Evolutionary conservation across 2,113 vertebrate species (phyloP).

Genomic region (Brienomyrus longianalis): DNA sequence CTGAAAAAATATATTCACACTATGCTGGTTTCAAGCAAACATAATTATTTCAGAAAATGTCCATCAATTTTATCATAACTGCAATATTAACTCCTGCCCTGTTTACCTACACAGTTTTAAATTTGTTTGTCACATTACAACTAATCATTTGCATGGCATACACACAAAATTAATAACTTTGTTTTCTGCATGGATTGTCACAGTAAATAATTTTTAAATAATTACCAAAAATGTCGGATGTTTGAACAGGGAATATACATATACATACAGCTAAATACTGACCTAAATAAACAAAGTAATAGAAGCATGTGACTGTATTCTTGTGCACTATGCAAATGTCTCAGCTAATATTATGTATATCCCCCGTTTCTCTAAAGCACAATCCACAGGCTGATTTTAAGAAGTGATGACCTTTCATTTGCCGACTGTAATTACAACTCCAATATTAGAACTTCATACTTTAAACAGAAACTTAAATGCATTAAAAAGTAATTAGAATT

Average conservation of each 20-base stretch:
- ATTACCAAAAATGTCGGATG: background rate
- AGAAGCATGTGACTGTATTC: background rate
- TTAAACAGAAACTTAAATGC: conserved; percentile 5
- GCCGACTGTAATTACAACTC: background rate
- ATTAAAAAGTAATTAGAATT: conserved; percentile 5
- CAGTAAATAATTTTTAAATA: background rate
- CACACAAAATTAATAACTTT: background rate
- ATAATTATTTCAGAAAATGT: background rate
- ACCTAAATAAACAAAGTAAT: background rate
- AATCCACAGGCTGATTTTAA: background rate
- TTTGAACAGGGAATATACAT: background rate
- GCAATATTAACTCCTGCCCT: background rate
- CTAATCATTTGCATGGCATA: background rate
- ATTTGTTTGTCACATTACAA: background rate
- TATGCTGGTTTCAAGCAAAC: background rate
- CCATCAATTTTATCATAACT: background rate
- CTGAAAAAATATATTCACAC: background rate
- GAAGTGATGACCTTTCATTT: conserved; percentile 1
- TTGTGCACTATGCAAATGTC: background rate
- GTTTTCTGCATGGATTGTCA: background rate
- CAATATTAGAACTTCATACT: conserved; percentile 2
- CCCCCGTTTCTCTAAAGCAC: background rate
- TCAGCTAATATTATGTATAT: background rate
- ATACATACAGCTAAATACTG: background rate
- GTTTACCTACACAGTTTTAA: background rate